Base-by-base conservation (phyloP, 2,113 vertebrate genomes). In the Pyrgilauda ruficollis region DNA sequence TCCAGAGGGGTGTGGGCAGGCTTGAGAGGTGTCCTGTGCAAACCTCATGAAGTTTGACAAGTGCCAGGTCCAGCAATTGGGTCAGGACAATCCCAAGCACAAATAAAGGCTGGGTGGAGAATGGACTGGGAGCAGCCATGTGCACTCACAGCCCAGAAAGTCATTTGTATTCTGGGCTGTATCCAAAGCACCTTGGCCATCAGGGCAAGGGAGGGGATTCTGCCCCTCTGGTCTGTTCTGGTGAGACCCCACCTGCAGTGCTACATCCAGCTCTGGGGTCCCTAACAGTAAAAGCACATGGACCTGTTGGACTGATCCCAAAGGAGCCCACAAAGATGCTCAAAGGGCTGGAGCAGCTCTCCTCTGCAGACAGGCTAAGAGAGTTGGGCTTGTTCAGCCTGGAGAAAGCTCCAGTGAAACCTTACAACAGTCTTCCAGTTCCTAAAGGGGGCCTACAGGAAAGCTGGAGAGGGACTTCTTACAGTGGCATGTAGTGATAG, bases 181-280 rank as follows among this genome's bases (percentile, higher is more conserved):
- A 68, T 53, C 24, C 56, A 47, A 46, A 89, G 46, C 39, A 74
- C 3, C 0, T 0, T n/a, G 52, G 27, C 8, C 13, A 8, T 12
- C 33, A 53, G 9, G 28, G 14, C 8, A 3, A 59, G 37, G 53
- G 9, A 74, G 18, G 44, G 7, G 15, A 67, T 75, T 61, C 53
- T 46, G 33, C 15, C 28, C 23, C 39, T 61, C 28, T 67, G 27
- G 68, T 61, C 37, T 52, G 27, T 68, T 61, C 37, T 52, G 33
- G 8, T 59, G 61, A 59, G 37, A 46, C 23, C 6, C 28, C 39
- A 39, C 61, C 28, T 59, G 52, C 2, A 67, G 26, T 11, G 19
- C 61, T 68, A 28, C 27, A 44, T 75, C 52, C 39, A 53, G n/a
- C 20, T n/a, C 46, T 75, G 53, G 62, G 24, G 13, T 16, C 16